A percentile compares a stretch with the other conserved stretches of the same genome.
Conservation (phyloP, 2,797 vertebrate species). For the Typhlichthys subterraneus region DNA sequence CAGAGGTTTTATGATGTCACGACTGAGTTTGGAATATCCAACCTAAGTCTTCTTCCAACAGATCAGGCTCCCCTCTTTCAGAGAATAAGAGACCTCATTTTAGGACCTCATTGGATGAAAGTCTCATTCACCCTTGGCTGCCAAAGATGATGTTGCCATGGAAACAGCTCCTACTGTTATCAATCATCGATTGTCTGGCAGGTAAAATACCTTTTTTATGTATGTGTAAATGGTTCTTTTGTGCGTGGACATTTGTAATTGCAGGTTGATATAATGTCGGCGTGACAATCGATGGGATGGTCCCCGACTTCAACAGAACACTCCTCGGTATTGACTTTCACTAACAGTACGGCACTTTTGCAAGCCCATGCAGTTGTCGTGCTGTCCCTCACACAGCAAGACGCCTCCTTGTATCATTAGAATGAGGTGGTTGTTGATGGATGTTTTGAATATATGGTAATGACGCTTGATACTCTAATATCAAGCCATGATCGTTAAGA, state of each 20-base stretch:
- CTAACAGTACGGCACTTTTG: slow-evolving; percentile 29
- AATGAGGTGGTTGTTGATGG: no score
- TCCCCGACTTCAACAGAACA: slow-evolving; percentile 48
- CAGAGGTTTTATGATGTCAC: background rate
- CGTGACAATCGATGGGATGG: slow-evolving; percentile 49
- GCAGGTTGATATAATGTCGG: slow-evolving; percentile 53
- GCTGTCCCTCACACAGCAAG: slow-evolving; percentile 10
- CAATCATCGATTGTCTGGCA: slow-evolving; percentile 88
- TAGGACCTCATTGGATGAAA: slow-evolving; percentile 79
- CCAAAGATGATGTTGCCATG: slow-evolving; percentile 94
- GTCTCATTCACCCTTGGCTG: slow-evolving; percentile 76
- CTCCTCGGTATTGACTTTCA: slow-evolving; percentile 59
- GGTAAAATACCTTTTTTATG: slow-evolving; percentile 81
- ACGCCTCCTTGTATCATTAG: no score
- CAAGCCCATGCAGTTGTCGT: background rate
- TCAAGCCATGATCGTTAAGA: no score
- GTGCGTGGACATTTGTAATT: slow-evolving; percentile 61
- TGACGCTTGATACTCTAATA: no score
- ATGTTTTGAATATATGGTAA: no score
- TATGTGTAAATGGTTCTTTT: slow-evolving; percentile 66
- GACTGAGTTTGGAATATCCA: slow-evolving; percentile 45
- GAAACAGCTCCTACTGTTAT: slow-evolving; percentile 90
- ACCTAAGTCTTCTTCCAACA: slow-evolving; percentile 60
- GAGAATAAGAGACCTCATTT: slow-evolving; percentile 69
- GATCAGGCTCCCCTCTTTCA: slow-evolving; percentile 75